Evolutionary conservation across 2,888 invertebrate genomes (phyloP).

Genomic region (Alloscopus bannaensis): DNA sequence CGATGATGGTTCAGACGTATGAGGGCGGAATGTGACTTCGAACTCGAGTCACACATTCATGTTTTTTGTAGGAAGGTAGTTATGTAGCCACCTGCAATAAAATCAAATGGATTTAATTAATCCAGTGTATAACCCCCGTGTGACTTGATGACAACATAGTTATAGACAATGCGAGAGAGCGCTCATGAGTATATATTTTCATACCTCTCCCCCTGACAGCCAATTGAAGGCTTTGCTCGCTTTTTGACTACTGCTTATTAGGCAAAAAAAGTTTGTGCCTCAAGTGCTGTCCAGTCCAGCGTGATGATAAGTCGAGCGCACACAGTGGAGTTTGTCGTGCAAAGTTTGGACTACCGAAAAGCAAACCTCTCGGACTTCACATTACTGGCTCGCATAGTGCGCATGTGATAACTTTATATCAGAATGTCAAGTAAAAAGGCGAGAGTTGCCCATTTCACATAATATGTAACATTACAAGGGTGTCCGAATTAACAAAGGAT

Average conservation of each 20-base stretch:
- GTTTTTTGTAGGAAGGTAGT: not conserved
- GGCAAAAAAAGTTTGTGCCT: conserved; percentile 50
- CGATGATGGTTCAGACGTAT: too few relatives aligned
- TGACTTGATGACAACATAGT: too few relatives aligned
- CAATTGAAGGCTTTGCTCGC: not conserved
- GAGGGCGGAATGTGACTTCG: not conserved
- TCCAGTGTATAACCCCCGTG: too few relatives aligned
- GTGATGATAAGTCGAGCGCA: conserved; percentile 40
- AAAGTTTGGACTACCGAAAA: conserved; percentile 38
- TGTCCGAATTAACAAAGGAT: conserved; percentile 50
- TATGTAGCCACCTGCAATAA: not conserved
- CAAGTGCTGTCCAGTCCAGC: conserved; percentile 54
- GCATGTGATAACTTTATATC: conserved; percentile 49
- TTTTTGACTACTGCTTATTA: conserved; percentile 42
- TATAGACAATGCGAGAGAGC: not conserved
- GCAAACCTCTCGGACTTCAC: conserved; percentile 4
- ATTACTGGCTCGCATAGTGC: conserved; percentile 26
- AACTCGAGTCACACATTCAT: not conserved
- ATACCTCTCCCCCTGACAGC: conserved; percentile 5
- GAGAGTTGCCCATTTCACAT: conserved; percentile 20
- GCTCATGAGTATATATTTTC: not conserved
- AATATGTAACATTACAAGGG: conserved; percentile 26
- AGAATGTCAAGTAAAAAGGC: conserved; percentile 59
- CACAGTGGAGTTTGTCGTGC: conserved; percentile 46
- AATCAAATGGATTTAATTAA: not conserved